Evolutionary conservation across 1,140 invertebrate genomes (phyloP), one percentile per base, ranked within the genome.

Genomic region (Danaus plexippus): DNA sequence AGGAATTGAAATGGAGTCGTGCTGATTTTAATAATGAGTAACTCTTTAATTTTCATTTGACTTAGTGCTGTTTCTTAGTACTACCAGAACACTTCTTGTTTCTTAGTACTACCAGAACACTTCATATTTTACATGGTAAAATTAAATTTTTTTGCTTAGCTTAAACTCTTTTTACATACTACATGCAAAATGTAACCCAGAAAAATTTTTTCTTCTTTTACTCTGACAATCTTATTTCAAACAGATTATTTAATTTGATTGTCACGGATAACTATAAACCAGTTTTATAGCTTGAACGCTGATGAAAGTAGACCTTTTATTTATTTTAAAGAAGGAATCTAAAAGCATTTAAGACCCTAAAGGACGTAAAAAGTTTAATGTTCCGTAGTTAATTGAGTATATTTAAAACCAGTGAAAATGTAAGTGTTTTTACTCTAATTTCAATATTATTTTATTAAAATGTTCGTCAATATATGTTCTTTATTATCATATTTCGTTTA

Each of bases 271-370:
- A 80, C 75, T 79, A 56, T 84, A 78, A 86, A 85, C 67, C 67
- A 73, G 54, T 82, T 86, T 86, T 86, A 86, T 86, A 80, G 75
- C 80, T 66, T 62, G 57, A 61, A 69, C 69, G 71, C 61, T 81
- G 77, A 80, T 78, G 75, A 82, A 83, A 79, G 69, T 77, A 83
- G 75, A 71, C 73, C 68, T 81, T 84, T 82, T 83, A 85, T 82
- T 82, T 75, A 82, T 79, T 81, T 83, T 80, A 78, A 81, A 75
- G 71, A 68, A 69, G 63, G 70, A 74, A 74, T 80, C 77, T 74
- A 59, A 77, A 72, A 76, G 73, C 76, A 76, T 84, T 86, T 79
- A 71, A 77, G 77, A 67, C 54, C 66, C 71, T 80, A 68, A 66
- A 75, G 60, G 54, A 62, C 58, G 68, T 71, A 75, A 80, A 76